Conservation (phyloP, 1,140 invertebrate species). For the Globodera ellingtonae region DNA sequence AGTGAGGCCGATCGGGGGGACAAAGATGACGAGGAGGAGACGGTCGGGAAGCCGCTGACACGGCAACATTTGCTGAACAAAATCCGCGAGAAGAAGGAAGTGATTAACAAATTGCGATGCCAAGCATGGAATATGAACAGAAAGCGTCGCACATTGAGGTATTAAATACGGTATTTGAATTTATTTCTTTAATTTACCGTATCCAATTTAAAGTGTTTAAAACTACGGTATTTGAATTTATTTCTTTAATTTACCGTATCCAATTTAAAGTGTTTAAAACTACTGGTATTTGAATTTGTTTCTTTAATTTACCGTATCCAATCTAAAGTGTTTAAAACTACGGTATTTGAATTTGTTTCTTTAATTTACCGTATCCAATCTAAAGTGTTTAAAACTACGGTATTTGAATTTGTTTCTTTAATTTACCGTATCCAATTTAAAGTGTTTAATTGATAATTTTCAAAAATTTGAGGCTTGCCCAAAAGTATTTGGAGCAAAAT, state of each 20-base stretch:
- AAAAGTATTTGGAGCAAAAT: slow-evolving; percentile 51
- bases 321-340: not conserved
- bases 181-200: too few species aligned
- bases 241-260: too few species aligned
- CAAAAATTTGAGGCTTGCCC: slow-evolving; percentile 50
- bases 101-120: slow-evolving; percentile 81
- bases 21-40: slow-evolving; percentile 54
- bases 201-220: not conserved
- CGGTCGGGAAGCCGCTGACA: slow-evolving; percentile 55
- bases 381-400: not conserved
- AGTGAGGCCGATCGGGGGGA: slow-evolving; percentile 49
- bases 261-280: not conserved
- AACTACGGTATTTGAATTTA: too few species aligned
- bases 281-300: too few species aligned
- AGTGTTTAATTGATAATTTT: not conserved
- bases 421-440: too few species aligned
- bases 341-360: too few species aligned
- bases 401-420: too few species aligned
- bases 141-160: slow-evolving; percentile 78
- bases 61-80: slow-evolving; percentile 87
- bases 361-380: too few species aligned
- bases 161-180: too few species aligned
- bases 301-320: too few species aligned
- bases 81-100: slow-evolving; percentile 87
- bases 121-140: slow-evolving; percentile 75